Base-by-base conservation (phyloP, 2,888 invertebrate genomes). In the Plagodis pulveraria region DNA sequence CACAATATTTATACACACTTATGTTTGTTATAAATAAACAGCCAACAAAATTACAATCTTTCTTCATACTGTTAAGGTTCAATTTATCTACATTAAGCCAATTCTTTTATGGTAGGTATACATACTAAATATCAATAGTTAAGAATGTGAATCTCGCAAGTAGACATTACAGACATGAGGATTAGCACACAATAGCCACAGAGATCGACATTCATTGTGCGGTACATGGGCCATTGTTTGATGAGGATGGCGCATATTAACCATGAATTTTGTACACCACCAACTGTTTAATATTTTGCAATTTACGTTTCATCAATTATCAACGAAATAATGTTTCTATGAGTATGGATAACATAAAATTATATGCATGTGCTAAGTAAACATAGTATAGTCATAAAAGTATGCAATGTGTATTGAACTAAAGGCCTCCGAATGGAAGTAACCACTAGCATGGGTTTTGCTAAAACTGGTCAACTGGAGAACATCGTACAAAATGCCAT, bases 161-260 rank as follows among this genome's bases (percentile, higher is more conserved):
- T 58, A 53, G 52, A 59, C 45, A 56, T 59, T 60, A 65, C 67
- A 65, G 63, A 66, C 57, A 56, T 61, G 45, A 58, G 61, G 65
- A 74, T 74, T 74, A 72, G 62, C 72, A 75, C 70, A 76, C 75
- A 75, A 77, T 77, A 69, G 67, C 56, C 63, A 52, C 60, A 63
- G 48, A 56, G 51, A 60, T 65, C 46, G 57, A 66, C 72, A 69
- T 69, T 72, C 70, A 72, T 72, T 74, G 70, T 69, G 68, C 53
- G 54, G 57, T 62, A 63, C 62, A 67, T 56, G 57, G 52, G 38
- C 65, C 53, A 67, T 68, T 68, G 70, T 70, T 55, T 70, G 54
- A 50, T 56, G 53, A 64, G 61, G 58, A 65, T 66, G 56, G 54
- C 56, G 6, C 55, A 51, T 52, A 56, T 56, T 60, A 60, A 49